phyloP scores from a whole-genome alignment of 2,888 invertebrate species.

The Dicyrtomina minuta region DNA sequence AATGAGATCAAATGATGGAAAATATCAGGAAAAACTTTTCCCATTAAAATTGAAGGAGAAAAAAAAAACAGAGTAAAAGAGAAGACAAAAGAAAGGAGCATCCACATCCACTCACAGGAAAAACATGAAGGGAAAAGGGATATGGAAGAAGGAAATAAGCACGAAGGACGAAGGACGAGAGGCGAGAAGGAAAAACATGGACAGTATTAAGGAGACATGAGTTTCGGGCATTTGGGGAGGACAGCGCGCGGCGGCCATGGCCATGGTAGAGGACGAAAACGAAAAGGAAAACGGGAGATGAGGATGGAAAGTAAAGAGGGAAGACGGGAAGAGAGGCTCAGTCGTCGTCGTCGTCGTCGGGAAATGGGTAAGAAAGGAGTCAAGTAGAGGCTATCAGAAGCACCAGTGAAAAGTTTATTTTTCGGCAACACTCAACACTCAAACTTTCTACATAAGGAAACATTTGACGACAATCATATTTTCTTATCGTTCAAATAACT shows the following conservation, averaged over 20 bases:
- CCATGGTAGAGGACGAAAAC: background rate
- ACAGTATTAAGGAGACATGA: background rate
- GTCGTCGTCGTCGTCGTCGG: too few species aligned
- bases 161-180: too few species aligned
- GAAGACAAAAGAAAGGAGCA: background rate
- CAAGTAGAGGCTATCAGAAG: slow-evolving; percentile 11
- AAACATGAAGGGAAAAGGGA: too few species aligned
- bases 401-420: slow-evolving; percentile 13
- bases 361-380: background rate
- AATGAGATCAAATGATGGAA: background rate
- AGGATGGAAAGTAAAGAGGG: too few species aligned
- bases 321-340: slow-evolving; percentile 4
- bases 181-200: background rate
- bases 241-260: too few species aligned
- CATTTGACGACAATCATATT: too few species aligned
- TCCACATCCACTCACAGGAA: too few species aligned
- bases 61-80: background rate
- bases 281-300: background rate
- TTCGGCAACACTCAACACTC: too few species aligned
- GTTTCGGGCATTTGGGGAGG: too few species aligned
- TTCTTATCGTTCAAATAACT: too few species aligned
- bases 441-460: too few species aligned
- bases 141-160: too few species aligned
- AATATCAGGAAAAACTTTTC: background rate
- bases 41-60: background rate